These are phyloP conservation scores for Hippasteria phrygiana DNA, from an alignment of 53 echinoderm and acorn worm genomes.

Conservation along the genomic window DNA sequence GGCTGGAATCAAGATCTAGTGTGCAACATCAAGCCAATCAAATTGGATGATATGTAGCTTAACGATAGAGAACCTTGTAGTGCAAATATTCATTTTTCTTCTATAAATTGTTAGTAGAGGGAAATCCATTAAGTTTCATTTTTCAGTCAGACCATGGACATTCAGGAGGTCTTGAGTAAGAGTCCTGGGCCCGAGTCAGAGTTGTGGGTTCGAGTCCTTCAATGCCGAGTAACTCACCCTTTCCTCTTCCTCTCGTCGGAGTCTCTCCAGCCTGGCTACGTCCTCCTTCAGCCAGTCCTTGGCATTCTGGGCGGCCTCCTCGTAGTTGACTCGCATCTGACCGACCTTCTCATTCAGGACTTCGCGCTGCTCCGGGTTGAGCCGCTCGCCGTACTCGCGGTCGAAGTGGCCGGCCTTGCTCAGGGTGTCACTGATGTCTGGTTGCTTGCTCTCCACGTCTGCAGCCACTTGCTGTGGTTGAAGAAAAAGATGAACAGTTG, in stretches of 20 bases:
- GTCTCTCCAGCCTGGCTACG: conserved; percentile 70
- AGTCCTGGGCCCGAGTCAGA: no score
- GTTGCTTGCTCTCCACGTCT: conserved; percentile 83
- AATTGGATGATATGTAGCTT: no score
- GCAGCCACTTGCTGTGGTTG: conserved; percentile 46
- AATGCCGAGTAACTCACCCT: no score
- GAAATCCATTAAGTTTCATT: no score
- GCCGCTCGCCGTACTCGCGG: conserved; percentile 82
- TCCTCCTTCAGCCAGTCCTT: conserved; percentile 86
- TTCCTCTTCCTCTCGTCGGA: conserved; percentile 86
- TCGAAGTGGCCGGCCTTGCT: conserved; percentile 96
- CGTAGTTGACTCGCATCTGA: conserved; percentile 74
- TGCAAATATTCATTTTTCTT: no score
- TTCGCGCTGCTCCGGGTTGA: conserved; percentile 88
- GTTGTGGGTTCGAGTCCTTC: no score
- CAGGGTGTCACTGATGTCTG: conserved; percentile 85
- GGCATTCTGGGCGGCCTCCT: conserved; percentile 74
- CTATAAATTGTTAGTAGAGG: no score
- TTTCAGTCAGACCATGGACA: no score
- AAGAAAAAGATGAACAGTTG: neutral
- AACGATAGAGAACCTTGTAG: no score
- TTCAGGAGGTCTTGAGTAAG: no score
- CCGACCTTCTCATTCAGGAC: conserved; percentile 87
- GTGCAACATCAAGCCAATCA: no score
- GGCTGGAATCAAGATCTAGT: no score